phyloP scores from a whole-genome alignment of 35 echinoderm and acorn worm genomes.

The Heliocidaris erythrogramma region DNA sequence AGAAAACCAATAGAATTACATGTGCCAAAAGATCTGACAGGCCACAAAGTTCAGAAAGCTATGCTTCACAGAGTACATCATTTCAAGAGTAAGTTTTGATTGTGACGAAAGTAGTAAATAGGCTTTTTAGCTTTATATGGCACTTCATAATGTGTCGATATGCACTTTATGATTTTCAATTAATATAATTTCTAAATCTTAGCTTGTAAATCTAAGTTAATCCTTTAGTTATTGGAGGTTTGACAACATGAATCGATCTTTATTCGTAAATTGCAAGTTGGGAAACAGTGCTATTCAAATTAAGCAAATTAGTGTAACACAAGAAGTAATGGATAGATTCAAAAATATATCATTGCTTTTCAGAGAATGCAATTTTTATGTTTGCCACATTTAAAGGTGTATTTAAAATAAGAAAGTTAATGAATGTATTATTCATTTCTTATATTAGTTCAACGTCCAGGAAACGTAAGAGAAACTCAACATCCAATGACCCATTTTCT shows the following conservation, averaged over 20 bases:
- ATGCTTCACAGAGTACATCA: background rate
- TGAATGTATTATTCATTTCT: background rate
- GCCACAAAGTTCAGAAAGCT: background rate
- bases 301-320: background rate
- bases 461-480: background rate
- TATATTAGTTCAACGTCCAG: background rate
- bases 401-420: too few species aligned
- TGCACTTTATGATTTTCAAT: too few species aligned
- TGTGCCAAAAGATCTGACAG: background rate
- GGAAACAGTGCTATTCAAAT: background rate
- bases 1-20: slow-evolving; percentile 4
- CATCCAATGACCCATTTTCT: background rate
- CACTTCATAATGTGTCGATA: too few species aligned
- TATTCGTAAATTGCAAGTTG: background rate
- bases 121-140: too few species aligned
- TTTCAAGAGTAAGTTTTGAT: background rate
- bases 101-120: background rate
- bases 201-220: too few species aligned
- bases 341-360: too few species aligned
- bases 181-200: too few species aligned
- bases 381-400: too few species aligned
- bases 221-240: too few species aligned
- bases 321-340: too few species aligned
- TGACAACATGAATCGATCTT: too few species aligned
- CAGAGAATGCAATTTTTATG: background rate